Percentiles rank a stretch among this genome's conserved stretches.
Evolutionary conservation across 2,113 vertebrate species (phyloP).

Genomic region (Pogona vitticeps): DNA sequence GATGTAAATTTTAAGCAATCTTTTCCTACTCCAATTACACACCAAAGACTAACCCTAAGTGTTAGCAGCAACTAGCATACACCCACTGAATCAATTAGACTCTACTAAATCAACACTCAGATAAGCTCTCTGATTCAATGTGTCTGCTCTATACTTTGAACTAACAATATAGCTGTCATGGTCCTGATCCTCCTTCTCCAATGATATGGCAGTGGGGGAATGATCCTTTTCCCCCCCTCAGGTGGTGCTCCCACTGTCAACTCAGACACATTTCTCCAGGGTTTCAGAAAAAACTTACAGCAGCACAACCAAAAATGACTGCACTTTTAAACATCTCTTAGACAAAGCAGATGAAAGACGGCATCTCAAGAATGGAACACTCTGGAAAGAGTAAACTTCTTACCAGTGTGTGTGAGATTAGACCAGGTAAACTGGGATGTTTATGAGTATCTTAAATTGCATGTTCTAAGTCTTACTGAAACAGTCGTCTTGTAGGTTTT

Average conservation of each 20-base stretch:
- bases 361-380: neutral
- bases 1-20: neutral
- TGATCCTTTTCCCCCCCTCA: too few relatives aligned
- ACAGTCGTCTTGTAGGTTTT: constrained; percentile 93
- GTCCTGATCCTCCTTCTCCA: neutral
- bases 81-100: too few relatives aligned
- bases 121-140: too few relatives aligned
- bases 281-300: neutral
- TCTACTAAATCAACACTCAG: too few relatives aligned
- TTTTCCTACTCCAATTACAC: neutral
- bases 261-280: too few relatives aligned
- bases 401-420: neutral
- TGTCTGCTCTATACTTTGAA: too few relatives aligned
- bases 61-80: too few relatives aligned
- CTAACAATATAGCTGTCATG: too few relatives aligned
- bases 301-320: neutral
- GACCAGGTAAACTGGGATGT: constrained; percentile 16
- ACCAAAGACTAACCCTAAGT: neutral
- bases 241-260: too few relatives aligned
- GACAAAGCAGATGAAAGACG: neutral
- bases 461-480: constrained; percentile 74
- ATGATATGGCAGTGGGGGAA: neutral
- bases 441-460: constrained; percentile 38
- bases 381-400: neutral
- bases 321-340: neutral